phyloP scores from a whole-genome alignment of 2,888 invertebrate species.

The Acanthosepion pharaonis region DNA sequence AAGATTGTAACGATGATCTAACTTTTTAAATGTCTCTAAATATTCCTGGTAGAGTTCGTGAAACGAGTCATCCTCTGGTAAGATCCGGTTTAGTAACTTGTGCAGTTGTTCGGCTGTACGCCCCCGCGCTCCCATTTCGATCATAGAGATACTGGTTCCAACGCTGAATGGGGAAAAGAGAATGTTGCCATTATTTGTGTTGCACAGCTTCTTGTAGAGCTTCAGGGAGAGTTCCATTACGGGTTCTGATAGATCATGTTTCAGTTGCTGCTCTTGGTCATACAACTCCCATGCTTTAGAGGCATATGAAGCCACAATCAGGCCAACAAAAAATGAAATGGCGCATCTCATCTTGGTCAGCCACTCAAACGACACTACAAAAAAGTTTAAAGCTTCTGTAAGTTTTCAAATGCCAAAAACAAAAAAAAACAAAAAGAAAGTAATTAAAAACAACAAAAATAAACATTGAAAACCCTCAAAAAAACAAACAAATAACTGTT shows the following conservation, averaged over 20 bases:
- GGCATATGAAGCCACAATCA: neutral
- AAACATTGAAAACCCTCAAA: neutral
- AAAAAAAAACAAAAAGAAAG: neutral
- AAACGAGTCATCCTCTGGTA: neutral
- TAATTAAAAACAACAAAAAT: neutral
- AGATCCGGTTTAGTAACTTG: neutral
- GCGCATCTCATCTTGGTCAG: neutral
- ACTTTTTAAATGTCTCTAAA: neutral
- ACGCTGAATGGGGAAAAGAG: constrained; percentile 18
- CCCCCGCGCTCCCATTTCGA: neutral
- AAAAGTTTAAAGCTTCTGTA: neutral
- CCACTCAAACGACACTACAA: neutral
- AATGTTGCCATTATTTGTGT: constrained; percentile 42
- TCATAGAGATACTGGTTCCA: neutral
- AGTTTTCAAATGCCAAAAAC: neutral
- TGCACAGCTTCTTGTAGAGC: neutral
- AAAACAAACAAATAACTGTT: too few species aligned
- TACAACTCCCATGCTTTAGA: neutral
- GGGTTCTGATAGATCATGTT: neutral
- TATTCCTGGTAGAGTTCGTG: neutral
- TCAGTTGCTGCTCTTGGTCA: constrained; percentile 4
- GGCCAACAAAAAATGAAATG: constrained; percentile 1
- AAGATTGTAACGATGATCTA: neutral
- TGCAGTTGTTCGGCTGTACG: constrained; percentile 21
- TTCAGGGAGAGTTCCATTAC: constrained; percentile 24